Evolutionary conservation across 2,888 invertebrate species (phyloP), one percentile per base, ranked within the genome.

Genomic region (Arge pagana): DNA sequence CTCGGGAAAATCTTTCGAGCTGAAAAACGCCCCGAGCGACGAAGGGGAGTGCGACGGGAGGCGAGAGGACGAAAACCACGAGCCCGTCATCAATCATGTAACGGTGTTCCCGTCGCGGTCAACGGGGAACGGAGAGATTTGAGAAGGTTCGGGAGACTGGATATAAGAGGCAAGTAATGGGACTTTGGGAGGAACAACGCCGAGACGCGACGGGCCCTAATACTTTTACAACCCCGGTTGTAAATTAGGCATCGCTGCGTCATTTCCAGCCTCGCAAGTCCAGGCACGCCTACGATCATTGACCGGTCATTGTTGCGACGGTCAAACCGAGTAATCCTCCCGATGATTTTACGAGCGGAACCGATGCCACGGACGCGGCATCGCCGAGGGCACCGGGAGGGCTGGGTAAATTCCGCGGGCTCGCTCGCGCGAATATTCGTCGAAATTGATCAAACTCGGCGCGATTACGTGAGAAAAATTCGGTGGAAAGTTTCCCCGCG

Each of bases 81-180:
- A 59, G 52, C n/a, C n/a, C n/a, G n/a, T n/a, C 65, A 65, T 60
- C 62, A 66, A 68, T 65, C 63, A 64, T 56, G 54, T 61, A 62
- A 62, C 53, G 59, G 55, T 57, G 45, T 45, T 45, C 33, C 19
- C 11, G 15, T 1, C 4, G 7, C 30, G 8, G 11, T n/a, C n/a
- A n/a, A n/a, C n/a, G n/a, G n/a, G n/a, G n/a, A n/a, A n/a, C n/a
- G n/a, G n/a, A n/a, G n/a, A n/a, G 21, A 11, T 15, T 41, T 24
- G n/a, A 41, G 7, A 26, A 45, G 45, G 23, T 33, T 45, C 10
- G 45, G n/a, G n/a, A n/a, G n/a, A n/a, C n/a, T n/a, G n/a, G n/a
- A n/a, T n/a, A n/a, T 60, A 62, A 68, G 64, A 66, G 60, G 57
- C 66, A 64, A 64, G 58, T 71, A 68, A 69, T 68, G 65, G 65